These are phyloP conservation scores for Streptopelia turtur DNA, from an alignment of 2,797 vertebrate genomes.

Conservation along the genomic window DNA sequence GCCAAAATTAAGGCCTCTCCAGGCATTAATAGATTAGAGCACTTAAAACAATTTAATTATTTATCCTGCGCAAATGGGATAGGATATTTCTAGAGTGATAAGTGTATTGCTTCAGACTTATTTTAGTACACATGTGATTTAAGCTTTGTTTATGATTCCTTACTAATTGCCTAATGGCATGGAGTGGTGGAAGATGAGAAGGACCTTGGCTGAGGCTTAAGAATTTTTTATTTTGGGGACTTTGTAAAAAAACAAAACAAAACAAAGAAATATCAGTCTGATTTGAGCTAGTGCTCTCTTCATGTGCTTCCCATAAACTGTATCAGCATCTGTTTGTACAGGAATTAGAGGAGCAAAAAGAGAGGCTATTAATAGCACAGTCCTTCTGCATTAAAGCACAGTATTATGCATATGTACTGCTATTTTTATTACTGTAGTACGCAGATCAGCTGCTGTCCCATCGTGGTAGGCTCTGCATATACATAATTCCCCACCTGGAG, in stretches of 20 bases:
- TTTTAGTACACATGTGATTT: conserved; percentile 6
- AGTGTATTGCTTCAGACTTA: background rate
- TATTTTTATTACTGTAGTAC: conserved; percentile 1
- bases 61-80: conserved; percentile 25
- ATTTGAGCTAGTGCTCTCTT: background rate
- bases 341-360: background rate
- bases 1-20: conserved; percentile 37
- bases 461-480: background rate
- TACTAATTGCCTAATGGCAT: background rate
- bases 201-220: background rate
- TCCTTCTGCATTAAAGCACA: background rate
- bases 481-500: background rate
- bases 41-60: conserved; percentile 48
- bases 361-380: background rate
- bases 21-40: conserved; percentile 41
- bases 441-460: background rate
- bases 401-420: background rate
- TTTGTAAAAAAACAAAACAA: background rate
- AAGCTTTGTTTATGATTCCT: conserved; percentile 10
- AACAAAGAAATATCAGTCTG: background rate
- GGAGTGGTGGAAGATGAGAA: background rate
- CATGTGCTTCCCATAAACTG: background rate
- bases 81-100: conserved; percentile 5
- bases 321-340: background rate
- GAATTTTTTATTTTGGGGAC: background rate